Conservation (phyloP, 2,888 invertebrate species). For the Agrotis exclamationis region DNA sequence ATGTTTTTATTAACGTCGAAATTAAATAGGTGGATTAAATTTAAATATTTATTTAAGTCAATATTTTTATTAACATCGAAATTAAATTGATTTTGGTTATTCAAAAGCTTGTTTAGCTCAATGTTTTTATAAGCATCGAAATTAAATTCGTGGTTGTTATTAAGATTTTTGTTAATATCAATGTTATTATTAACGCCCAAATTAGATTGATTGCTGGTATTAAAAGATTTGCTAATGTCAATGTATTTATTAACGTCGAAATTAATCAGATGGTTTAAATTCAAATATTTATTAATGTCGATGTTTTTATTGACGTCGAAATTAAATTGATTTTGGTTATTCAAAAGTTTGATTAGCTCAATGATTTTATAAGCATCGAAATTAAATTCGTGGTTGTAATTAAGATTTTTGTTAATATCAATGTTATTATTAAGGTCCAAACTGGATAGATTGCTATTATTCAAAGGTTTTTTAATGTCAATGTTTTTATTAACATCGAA, state of each 20-base stretch:
- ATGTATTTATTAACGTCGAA: not conserved
- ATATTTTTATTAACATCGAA: not conserved
- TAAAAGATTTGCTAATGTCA: too few species aligned
- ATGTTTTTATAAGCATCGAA: not conserved
- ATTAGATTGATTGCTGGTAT: not conserved
- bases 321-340: too few species aligned
- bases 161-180: too few species aligned
- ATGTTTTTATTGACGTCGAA: not conserved
- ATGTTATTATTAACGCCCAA: too few species aligned
- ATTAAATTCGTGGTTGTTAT: not conserved
- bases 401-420: too few species aligned
- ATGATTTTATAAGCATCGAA: not conserved
- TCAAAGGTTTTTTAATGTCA: too few species aligned
- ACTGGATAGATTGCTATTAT: not conserved
- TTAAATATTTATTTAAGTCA: not conserved
- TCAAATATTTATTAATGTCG: not conserved
- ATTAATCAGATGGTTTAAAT: not conserved
- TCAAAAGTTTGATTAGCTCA: too few species aligned
- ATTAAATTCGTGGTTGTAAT: not conserved
- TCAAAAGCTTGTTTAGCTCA: too few species aligned
- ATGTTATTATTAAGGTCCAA: too few species aligned
- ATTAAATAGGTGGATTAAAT: not conserved
- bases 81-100: too few species aligned
- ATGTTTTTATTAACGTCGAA: not conserved
- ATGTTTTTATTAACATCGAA: not conserved